Base-by-base conservation (phyloP, 1,140 invertebrate genomes). In the Helicoverpa zea region DNA sequence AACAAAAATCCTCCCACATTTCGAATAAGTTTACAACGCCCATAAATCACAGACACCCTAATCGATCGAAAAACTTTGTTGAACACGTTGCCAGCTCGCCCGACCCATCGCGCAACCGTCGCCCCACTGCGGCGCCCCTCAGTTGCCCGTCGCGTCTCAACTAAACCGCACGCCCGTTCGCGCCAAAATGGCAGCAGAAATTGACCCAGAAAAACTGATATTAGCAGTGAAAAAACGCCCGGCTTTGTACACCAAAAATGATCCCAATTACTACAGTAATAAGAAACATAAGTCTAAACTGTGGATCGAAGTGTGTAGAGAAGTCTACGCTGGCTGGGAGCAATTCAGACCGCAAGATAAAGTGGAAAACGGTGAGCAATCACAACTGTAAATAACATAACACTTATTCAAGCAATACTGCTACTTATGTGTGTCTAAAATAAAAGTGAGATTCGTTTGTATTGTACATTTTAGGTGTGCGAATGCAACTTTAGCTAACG, bases 231-330 rank as follows among this genome's bases (percentile, higher is more conserved):
- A 84, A 81, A 73, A 30, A 16, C 80, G 83, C 0, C 84, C 85
- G 0, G 80, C 80, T 0, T 51, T 89, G 23, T 89, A 89, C 75
- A 84, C 85, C 18, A 86, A 83, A 58, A 81, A 80, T 11, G 80
- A 86, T 14, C 59, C 77, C 5, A 80, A 75, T 70, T 88, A 88
- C 77, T 82, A 83, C 64, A 79, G 64, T 61, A 83, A 85, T 35
- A 83, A 83, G 68, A 86, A 86, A 59, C 66, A 83, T 47, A 89
- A 85, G 66, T 49, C 81, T n/a, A 82, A 70, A 58, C n/a, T 87
- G 61, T 89, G 88, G 88, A 78, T 66, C 3, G 85, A 86, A 16
- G 80, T 85, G 10, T 86, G 86, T 49, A 74, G 73, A 43, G 88
- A 89, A 54, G 85, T 89, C 11, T 83, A 82, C 13, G 14, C 70